These are phyloP conservation scores for Sturnira hondurensis DNA, from an alignment of 2,113 vertebrate genomes.

Conservation along the genomic window DNA sequence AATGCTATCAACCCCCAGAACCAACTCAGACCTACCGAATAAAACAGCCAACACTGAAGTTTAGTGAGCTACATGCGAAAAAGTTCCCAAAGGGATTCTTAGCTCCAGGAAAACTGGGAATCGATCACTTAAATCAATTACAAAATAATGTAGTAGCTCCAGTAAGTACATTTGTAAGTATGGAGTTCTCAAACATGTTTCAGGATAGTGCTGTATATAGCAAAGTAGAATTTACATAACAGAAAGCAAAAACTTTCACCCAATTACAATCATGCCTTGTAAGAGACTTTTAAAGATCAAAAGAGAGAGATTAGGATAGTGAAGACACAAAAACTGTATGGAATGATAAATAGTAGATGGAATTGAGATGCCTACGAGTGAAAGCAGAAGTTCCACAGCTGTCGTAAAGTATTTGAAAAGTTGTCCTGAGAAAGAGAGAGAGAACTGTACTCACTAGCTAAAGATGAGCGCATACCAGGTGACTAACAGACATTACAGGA, in stretches of 20 bases:
- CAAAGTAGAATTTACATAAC: neutral
- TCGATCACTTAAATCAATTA: neutral
- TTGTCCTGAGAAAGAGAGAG: neutral
- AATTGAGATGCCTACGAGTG: neutral
- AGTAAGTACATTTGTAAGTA: neutral
- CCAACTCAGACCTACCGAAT: neutral
- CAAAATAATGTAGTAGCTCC: neutral
- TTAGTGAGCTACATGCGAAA: neutral
- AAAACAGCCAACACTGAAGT: neutral
- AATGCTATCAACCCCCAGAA: neutral
- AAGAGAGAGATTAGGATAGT: neutral
- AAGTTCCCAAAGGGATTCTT: neutral
- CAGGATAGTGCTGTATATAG: neutral
- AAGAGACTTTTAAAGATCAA: neutral
- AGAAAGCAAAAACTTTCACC: neutral
- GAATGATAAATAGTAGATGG: neutral
- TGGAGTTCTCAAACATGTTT: neutral
- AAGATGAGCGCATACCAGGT: neutral
- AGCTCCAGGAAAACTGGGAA: neutral
- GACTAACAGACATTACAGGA: neutral
- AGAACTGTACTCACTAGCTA: neutral
- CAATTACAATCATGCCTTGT: neutral
- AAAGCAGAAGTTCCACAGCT: neutral
- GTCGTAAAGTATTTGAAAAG: neutral
- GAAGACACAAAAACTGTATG: neutral